phyloP scores from a whole-genome alignment of 2,888 invertebrate genomes.

The Petrolisthes cinctipes region DNA sequence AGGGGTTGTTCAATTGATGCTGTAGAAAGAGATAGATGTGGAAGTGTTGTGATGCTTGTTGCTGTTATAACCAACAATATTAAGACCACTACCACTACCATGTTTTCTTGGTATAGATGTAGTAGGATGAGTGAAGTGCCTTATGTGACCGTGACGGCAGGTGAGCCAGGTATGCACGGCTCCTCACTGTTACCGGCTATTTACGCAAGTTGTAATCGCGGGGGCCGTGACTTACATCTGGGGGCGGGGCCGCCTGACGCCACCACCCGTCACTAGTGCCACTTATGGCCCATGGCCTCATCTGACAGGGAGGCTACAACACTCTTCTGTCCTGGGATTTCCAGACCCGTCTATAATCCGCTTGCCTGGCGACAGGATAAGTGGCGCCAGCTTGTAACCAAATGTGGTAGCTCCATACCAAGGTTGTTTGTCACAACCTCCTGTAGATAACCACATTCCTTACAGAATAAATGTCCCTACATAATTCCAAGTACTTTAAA shows the following conservation, averaged over 20 bases:
- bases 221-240: slow-evolving; percentile 40
- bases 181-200: slow-evolving; percentile 49
- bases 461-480: neutral
- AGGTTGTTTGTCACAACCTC: slow-evolving; percentile 25
- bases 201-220: slow-evolving; percentile 52
- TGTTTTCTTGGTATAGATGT: neutral
- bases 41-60: slow-evolving; percentile 7
- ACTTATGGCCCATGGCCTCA: slow-evolving; percentile 47
- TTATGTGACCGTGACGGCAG: slow-evolving; percentile 49
- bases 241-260: slow-evolving; percentile 52
- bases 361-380: slow-evolving; percentile 11
- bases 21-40: neutral
- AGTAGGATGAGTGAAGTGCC: neutral
- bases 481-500: neutral
- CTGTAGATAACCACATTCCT: slow-evolving; percentile 21
- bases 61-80: neutral
- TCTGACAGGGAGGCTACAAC: slow-evolving; percentile 13
- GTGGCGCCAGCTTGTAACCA: slow-evolving; percentile 13
- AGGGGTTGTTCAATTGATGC: neutral
- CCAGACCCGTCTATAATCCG: neutral
- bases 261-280: slow-evolving; percentile 48
- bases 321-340: slow-evolving; percentile 29
- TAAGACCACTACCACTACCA: neutral
- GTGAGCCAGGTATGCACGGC: slow-evolving; percentile 51
- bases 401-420: slow-evolving; percentile 7